Percentiles rank a stretch among this genome's conserved stretches.
Conservation (phyloP, 2,888 invertebrate species). For the Archips crataeganus region DNA sequence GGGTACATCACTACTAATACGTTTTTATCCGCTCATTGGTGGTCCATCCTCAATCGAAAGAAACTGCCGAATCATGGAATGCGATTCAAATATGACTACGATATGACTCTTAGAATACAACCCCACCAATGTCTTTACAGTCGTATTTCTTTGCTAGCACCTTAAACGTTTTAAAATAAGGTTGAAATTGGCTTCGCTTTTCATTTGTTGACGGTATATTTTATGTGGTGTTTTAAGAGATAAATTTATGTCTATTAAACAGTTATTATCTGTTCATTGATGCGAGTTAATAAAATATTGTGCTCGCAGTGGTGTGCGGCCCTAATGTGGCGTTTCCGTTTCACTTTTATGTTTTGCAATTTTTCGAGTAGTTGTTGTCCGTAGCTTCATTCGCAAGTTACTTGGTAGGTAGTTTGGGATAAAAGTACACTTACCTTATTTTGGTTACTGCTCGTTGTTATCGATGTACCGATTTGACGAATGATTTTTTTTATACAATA, state of each 20-base stretch:
- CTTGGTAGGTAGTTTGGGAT: too few species aligned
- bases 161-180: slow-evolving; percentile 6
- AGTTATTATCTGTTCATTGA: slow-evolving; percentile 79
- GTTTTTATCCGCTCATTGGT: slow-evolving; percentile 75
- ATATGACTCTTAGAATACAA: slow-evolving; percentile 75
- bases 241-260: slow-evolving; percentile 82
- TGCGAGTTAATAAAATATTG: slow-evolving; percentile 82
- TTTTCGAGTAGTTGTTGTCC: background rate
- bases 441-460: too few species aligned
- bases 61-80: slow-evolving; percentile 83
- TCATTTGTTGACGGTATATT: slow-evolving; percentile 15
- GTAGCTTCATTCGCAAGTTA: background rate
- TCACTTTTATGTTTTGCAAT: slow-evolving; percentile 44
- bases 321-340: slow-evolving; percentile 56
- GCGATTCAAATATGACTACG: slow-evolving; percentile 83
- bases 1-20: slow-evolving; percentile 50
- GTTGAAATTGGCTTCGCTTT: slow-evolving; percentile 20
- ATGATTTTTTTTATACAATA: too few species aligned
- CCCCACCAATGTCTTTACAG: slow-evolving; percentile 47
- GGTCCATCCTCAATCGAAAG: slow-evolving; percentile 79
- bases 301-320: slow-evolving; percentile 60
- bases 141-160: slow-evolving; percentile 15
- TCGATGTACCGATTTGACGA: too few species aligned
- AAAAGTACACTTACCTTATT: too few species aligned
- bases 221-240: slow-evolving; percentile 57